Base-by-base conservation (phyloP, 2,113 vertebrate species). In the Paramormyrops kingsleyae region DNA sequence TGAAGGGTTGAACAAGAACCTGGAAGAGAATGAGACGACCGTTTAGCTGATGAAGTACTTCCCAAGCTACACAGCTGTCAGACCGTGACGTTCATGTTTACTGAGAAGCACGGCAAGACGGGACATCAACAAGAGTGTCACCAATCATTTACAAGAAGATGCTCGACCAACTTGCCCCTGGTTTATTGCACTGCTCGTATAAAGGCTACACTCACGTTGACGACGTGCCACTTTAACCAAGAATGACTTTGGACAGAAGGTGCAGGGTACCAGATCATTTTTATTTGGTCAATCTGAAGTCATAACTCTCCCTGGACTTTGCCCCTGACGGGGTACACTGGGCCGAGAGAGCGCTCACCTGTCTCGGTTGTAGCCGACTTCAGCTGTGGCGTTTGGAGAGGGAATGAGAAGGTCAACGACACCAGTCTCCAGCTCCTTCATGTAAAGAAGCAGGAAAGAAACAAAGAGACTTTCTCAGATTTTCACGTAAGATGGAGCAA, bases 341-440 rank as follows among this genome's bases (percentile, higher is more conserved):
- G 1, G 27, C 21, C n/a, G 39, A 15, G 39, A 52, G 46, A 15
- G 2, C 87, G 9, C 95, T 94, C 89, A 97, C 97, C 97, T 95
- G 92, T 97, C 97, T 88, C 97, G 95, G 19, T 97, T 97, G 91
- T 97, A 97, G 91, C 97, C 97, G 24, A 97, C 97, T 96, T 97
- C 97, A 90, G 97, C 96, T 0, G 97, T 96, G 74, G 96, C 96
- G 91, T 97, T 97, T 91, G 97, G 97, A 90, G 97, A 97, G 88
- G 97, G 97, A 93, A 97, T 97, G 88, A 97, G 96, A 89, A 97
- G 93, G 88, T 97, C 97, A 50, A 97, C 97, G 49, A 97, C 92
- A 88, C 96, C 97, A 85, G 96, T 97, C 94, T 97, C 97, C 90
- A 97, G 95, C 90, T 97, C 97, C 97, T 97, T 56, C 89, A 62